Evolutionary conservation across 2,113 vertebrate species (phyloP).

Genomic region (Neodontobutis hainanensis): DNA sequence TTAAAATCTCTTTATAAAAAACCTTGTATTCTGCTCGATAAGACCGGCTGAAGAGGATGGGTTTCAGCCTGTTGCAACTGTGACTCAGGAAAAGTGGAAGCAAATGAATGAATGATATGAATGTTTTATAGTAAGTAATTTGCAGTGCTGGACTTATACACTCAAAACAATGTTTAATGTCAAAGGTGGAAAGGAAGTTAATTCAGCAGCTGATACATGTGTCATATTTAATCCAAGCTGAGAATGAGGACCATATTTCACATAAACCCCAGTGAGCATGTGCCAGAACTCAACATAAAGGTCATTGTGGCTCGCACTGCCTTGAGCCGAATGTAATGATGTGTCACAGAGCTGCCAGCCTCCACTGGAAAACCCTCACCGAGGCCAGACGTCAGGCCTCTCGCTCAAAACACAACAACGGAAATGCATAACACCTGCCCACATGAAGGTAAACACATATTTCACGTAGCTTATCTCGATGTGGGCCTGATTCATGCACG

Average conservation of each 20-base stretch:
- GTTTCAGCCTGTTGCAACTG: neutral
- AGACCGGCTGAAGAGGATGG: no score
- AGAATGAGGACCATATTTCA: slow-evolving; percentile 2
- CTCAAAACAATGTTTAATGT: slow-evolving; percentile 25
- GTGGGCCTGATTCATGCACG: neutral
- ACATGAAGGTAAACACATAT: slow-evolving; percentile 5
- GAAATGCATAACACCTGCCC: slow-evolving; percentile 27
- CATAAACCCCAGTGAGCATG: slow-evolving; percentile 23
- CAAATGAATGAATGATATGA: no score
- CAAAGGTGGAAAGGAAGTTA: slow-evolving; percentile 21
- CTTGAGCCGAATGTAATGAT: slow-evolving; percentile 64
- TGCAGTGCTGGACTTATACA: neutral
- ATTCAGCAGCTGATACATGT: slow-evolving; percentile 27
- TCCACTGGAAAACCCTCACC: slow-evolving; percentile 42
- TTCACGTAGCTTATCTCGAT: slow-evolving; percentile 1
- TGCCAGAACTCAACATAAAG: slow-evolving; percentile 51
- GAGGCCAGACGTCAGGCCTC: slow-evolving; percentile 20
- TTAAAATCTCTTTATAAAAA: no score
- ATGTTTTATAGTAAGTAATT: neutral
- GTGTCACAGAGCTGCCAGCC: slow-evolving; percentile 69
- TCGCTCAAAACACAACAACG: neutral
- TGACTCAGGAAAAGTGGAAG: neutral
- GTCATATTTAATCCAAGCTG: neutral
- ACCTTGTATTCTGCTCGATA: no score
- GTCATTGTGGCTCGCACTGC: slow-evolving; percentile 57